Percentiles rank a stretch among this genome's conserved stretches.
Conservation (phyloP, 2,888 invertebrate genomes). For the Zygothrica quintamaculata region DNA sequence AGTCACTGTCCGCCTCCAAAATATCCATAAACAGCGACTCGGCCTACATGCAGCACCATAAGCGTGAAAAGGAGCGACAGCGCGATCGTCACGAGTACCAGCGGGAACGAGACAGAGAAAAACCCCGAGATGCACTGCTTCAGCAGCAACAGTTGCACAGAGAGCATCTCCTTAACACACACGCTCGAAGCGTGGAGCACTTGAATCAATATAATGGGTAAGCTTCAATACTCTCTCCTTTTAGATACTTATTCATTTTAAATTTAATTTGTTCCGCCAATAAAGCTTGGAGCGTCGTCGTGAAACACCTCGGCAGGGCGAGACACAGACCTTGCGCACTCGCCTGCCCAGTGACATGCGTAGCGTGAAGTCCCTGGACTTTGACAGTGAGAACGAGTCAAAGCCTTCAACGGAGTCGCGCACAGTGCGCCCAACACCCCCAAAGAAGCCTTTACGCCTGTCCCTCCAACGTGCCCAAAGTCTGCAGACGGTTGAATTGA, state of each 20-base stretch:
- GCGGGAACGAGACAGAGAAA: conserved; percentile 29
- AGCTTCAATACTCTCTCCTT: background rate
- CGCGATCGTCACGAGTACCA: conserved; percentile 74
- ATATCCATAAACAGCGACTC: conserved; percentile 84
- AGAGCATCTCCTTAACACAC: conserved; percentile 73
- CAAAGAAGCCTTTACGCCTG: conserved; percentile 92
- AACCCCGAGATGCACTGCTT: conserved; percentile 60
- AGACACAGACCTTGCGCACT: conserved; percentile 65
- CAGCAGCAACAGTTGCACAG: conserved; percentile 70
- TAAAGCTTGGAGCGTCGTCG: conserved; percentile 77
- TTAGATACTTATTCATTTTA: too few relatives aligned
- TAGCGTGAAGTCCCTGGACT: conserved; percentile 90
- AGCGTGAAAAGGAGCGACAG: conserved; percentile 80
- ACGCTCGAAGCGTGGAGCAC: conserved; percentile 84
- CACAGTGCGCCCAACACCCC: conserved; percentile 90
- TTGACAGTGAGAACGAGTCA: conserved; percentile 89
- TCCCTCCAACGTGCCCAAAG: conserved; percentile 93
- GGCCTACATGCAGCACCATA: conserved; percentile 74
- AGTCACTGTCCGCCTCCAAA: conserved; percentile 83
- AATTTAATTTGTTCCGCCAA: background rate
- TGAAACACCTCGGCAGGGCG: conserved; percentile 68
- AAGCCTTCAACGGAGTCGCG: conserved; percentile 64
- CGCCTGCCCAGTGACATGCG: conserved; percentile 83
- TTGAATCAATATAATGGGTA: conserved; percentile 83
- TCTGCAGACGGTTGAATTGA: conserved; percentile 88